Percentiles rank a stretch among this genome's conserved stretches.
Evolutionary conservation across 1,140 invertebrate species (phyloP).

Genomic region (Philopotamus ludificatus): DNA sequence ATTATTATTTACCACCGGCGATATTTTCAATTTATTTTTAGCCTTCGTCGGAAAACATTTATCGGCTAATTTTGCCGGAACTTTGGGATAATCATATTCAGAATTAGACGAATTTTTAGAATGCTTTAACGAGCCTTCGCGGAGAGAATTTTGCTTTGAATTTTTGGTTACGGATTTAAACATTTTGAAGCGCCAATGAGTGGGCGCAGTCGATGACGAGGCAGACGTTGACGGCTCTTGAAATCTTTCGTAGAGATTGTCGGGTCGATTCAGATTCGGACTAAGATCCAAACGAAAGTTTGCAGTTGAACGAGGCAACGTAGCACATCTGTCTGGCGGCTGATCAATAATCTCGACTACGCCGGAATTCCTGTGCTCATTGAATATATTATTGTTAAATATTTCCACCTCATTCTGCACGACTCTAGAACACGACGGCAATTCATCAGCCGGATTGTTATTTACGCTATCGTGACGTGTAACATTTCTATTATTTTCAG

Average conservation of each 20-base stretch:
- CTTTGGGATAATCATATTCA: constrained; percentile 37
- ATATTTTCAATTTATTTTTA: constrained; percentile 38
- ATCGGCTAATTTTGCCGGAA: constrained; percentile 33
- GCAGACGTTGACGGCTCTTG: constrained; percentile 46
- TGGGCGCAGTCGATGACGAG: constrained; percentile 37
- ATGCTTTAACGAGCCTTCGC: constrained; percentile 31
- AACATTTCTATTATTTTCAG: constrained; percentile 15
- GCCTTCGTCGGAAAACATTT: constrained; percentile 37
- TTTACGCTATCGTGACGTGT: constrained; percentile 5
- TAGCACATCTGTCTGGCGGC: constrained; percentile 11
- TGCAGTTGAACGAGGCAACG: constrained; percentile 35
- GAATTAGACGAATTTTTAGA: constrained; percentile 13
- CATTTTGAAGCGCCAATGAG: constrained; percentile 42
- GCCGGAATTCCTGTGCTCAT: background rate
- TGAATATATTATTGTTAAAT: constrained; percentile 10
- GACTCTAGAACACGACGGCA: constrained; percentile 18
- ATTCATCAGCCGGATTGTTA: constrained; percentile 1
- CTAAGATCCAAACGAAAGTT: constrained; percentile 37
- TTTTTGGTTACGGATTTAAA: constrained; percentile 40
- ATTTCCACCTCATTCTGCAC: constrained; percentile 4
- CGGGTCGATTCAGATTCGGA: constrained; percentile 39
- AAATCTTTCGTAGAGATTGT: constrained; percentile 55
- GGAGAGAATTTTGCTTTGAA: constrained; percentile 27
- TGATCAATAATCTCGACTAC: constrained; percentile 9
- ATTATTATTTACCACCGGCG: constrained; percentile 27